These are phyloP conservation scores for Myopa tessellatipennis DNA, from an alignment of 2,888 invertebrate species.

Conservation along the genomic window DNA sequence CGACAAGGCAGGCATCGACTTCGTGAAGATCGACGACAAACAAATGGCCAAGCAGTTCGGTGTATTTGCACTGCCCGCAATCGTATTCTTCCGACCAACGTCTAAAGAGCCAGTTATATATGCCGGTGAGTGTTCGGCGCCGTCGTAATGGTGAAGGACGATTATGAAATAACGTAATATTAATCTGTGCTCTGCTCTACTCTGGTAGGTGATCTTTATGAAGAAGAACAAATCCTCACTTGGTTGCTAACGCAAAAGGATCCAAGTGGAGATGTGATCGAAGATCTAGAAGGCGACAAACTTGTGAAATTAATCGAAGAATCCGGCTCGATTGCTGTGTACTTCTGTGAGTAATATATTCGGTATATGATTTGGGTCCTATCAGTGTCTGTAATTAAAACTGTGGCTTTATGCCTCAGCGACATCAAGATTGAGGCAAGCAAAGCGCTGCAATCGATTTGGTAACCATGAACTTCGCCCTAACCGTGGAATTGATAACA, in stretches of 20 bases:
- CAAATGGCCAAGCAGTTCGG: conserved; percentile 88
- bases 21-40: conserved; percentile 91
- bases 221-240: conserved; percentile 87
- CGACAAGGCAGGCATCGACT: conserved; percentile 89
- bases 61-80: conserved; percentile 90
- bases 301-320: conserved; percentile 81
- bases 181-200: not conserved
- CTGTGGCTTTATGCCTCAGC: not conserved
- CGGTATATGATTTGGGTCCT: not conserved
- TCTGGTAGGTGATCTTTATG: conserved; percentile 80
- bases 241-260: conserved; percentile 93
- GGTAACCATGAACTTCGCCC: conserved; percentile 53
- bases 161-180: not conserved
- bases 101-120: conserved; percentile 92
- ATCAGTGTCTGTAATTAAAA: not conserved
- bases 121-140: conserved; percentile 74
- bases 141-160: too few species aligned
- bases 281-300: conserved; percentile 85
- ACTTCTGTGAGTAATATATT: conserved; percentile 82
- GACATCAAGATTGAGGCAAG: not conserved
- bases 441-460: conserved; percentile 61
- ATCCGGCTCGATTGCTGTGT: conserved; percentile 86
- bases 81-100: conserved; percentile 88
- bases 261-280: conserved; percentile 90
- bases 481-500: not conserved